phyloP scores from a whole-genome alignment of 2,888 invertebrate species.

The Julus scanicus region DNA sequence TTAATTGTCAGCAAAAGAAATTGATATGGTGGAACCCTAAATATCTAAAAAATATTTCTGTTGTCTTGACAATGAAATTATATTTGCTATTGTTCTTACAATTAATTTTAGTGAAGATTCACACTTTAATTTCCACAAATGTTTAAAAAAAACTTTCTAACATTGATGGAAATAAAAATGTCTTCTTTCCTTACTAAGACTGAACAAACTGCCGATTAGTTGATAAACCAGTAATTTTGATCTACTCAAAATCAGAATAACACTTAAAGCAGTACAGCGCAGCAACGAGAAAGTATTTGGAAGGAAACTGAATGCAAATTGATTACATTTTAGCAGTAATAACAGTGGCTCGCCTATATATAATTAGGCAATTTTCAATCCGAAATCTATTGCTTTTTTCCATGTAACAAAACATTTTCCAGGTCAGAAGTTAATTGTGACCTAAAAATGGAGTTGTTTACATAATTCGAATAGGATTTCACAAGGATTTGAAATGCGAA shows the following conservation, averaged over 20 bases:
- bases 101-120: too few species aligned
- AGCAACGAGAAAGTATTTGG: neutral
- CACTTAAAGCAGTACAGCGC: neutral
- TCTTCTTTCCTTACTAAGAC: neutral
- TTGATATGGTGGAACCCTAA: too few species aligned
- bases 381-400: constrained; percentile 19
- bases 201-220: neutral
- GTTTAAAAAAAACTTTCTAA: too few species aligned
- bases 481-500: neutral
- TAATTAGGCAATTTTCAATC: constrained; percentile 3
- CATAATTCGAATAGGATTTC: constrained; percentile 21
- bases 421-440: constrained; percentile 31
- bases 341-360: neutral
- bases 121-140: too few species aligned
- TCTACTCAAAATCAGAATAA: neutral
- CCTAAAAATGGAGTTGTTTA: constrained; percentile 41
- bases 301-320: constrained; percentile 4
- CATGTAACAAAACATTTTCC: neutral
- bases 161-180: too few species aligned
- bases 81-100: too few species aligned
- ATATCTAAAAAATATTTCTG: too few species aligned
- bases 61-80: too few species aligned
- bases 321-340: constrained; percentile 12
- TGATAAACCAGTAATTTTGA: neutral
- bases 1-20: too few species aligned